Evolutionary conservation across 1,140 invertebrate species (phyloP).

Genomic region (Rhopalosiphum padi): DNA sequence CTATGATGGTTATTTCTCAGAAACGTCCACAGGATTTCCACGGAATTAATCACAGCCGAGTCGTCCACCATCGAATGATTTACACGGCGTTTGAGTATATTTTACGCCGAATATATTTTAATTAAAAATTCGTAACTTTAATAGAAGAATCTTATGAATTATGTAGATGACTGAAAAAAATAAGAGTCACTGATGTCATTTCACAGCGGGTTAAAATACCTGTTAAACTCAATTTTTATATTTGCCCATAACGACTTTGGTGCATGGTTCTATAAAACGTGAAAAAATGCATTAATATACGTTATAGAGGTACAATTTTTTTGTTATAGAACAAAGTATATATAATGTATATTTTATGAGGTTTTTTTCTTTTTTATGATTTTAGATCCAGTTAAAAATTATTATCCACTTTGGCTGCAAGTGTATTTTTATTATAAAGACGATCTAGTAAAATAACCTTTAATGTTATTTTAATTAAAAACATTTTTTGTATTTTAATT

Average conservation of each 20-base stretch:
- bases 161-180: neutral
- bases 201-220: neutral
- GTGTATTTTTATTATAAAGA: too few relatives aligned
- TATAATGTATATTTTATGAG: neutral
- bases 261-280: too few relatives aligned
- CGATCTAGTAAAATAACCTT: too few relatives aligned
- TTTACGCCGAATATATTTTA: conserved; percentile 1
- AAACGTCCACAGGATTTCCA: neutral
- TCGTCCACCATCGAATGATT: neutral
- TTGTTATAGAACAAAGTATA: neutral
- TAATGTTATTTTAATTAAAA: too few relatives aligned
- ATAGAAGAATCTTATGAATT: neutral
- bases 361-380: neutral
- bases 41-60: neutral
- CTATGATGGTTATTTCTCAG: neutral
- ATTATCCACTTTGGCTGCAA: neutral
- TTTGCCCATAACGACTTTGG: too few relatives aligned
- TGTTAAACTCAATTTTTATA: too few relatives aligned
- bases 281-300: neutral
- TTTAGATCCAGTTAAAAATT: neutral
- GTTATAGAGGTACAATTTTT: neutral
- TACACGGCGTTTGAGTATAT: neutral
- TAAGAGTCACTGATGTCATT: neutral
- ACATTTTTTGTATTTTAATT: neutral
- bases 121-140: neutral